Percentiles rank a stretch among this genome's conserved stretches.
phyloP scores from a whole-genome alignment of 2,113 vertebrate genomes.

The Telmatochromis bifrenatus region DNA sequence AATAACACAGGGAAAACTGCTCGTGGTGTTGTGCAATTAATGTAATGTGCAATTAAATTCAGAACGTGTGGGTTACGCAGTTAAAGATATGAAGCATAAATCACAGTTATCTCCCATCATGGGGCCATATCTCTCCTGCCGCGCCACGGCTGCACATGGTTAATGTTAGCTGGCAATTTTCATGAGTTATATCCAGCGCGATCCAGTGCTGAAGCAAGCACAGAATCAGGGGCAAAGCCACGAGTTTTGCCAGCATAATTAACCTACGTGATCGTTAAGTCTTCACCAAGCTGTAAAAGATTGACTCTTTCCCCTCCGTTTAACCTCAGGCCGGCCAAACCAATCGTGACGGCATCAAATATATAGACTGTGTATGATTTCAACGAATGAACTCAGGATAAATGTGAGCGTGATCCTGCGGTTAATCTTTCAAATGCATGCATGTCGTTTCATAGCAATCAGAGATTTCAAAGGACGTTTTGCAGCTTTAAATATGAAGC shows the following conservation, averaged over 20 bases:
- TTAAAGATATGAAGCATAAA: constrained; percentile 36
- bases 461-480: background rate
- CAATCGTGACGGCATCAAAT: background rate
- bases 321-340: background rate
- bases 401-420: background rate
- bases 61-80: background rate
- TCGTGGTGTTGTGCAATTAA: background rate
- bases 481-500: background rate
- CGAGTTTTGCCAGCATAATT: background rate
- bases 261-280: background rate
- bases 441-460: background rate
- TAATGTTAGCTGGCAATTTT: background rate
- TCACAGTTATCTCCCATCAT: constrained; percentile 22
- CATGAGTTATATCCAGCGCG: background rate
- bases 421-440: background rate
- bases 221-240: background rate
- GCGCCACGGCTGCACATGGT: background rate
- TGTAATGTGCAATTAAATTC: constrained; percentile 26
- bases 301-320: background rate
- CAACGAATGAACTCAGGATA: background rate
- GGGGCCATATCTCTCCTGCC: background rate
- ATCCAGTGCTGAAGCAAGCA: background rate
- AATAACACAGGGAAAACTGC: constrained; percentile 4
- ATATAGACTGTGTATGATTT: background rate
- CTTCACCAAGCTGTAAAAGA: background rate